Evolutionary conservation across 2,888 invertebrate species (phyloP), one percentile per base, ranked within the genome.

Genomic region (Chesias legatella): DNA sequence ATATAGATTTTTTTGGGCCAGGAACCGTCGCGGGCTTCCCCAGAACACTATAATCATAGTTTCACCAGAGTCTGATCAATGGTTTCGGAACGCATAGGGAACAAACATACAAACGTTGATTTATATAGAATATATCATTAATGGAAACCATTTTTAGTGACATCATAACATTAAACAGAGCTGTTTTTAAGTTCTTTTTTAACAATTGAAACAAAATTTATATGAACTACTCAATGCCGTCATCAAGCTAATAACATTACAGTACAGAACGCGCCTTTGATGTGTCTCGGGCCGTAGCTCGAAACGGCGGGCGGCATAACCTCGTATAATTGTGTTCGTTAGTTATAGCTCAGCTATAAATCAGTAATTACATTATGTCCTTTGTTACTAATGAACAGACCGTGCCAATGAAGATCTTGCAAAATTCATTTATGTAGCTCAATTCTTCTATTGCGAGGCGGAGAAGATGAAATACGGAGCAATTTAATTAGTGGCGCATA

Each of bases 351-450:
- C 60, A 53, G 61, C 64, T 67, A 76, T 79, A 79, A 78, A 82
- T 81, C 73, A 74, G 71, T 79, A 75, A 81, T 78, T 75, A 72
- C 77, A 73, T 77, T 73, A 71, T 56, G 61, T 50, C 59, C 60
- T 68, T 69, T 63, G 66, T 66, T 67, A 66, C 67, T 76, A 69
- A 63, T 62, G 48, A 53, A 51, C 48, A 35, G 35, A 25, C 27
- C 35, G 33, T 30, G 17, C 33, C 26, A 31, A 34, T 34, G 31
- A 38, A 26, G 17, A 43, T 31, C 34, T 23, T 11, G 13, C 43
- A 37, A 49, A 48, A 37, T 48, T 46, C 33, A 30, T 53, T 50
- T 48, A 34, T 32, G 35, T 33, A 21, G 30, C 23, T 29, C 3
- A 22, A 33, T 38, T 34, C 13, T 26, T 43, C 21, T 21, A 38